Conservation (phyloP, 2,888 invertebrate genomes). For the Dasysyrphus tricinctus region DNA sequence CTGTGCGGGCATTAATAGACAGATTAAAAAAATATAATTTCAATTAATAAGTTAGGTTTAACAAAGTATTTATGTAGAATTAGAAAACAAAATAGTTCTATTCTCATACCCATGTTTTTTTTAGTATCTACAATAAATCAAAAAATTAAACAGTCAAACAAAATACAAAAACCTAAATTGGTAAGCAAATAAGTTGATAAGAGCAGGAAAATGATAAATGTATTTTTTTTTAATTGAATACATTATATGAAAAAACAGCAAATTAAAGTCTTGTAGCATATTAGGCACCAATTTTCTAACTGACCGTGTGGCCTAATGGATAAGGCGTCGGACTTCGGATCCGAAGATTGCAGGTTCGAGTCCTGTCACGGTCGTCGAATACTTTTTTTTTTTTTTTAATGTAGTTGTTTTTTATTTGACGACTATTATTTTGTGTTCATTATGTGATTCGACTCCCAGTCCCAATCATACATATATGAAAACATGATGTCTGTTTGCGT, state of each 20-base stretch:
- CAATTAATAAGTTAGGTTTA: not conserved
- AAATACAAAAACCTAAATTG: not conserved
- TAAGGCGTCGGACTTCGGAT: conserved; percentile 90
- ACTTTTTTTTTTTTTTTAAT: conserved; percentile 63
- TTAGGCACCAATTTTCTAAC: not conserved
- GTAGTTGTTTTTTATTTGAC: no score
- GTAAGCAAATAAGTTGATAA: not conserved
- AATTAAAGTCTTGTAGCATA: not conserved
- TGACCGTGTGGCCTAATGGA: conserved; percentile 89
- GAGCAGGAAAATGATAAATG: not conserved
- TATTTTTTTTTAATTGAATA: not conserved
- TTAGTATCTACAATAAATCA: no score
- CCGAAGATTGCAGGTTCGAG: conserved; percentile 90
- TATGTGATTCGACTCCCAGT: no score
- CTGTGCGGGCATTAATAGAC: conserved; percentile 73
- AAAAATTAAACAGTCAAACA: not conserved
- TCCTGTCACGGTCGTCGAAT: conserved; percentile 87
- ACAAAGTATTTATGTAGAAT: no score
- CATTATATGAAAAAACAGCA: not conserved
- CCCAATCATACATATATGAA: no score
- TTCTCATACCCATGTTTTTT: not conserved
- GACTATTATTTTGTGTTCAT: no score
- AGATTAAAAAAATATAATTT: conserved; percentile 1
- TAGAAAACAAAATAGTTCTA: not conserved
- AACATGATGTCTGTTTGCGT: no score